Percentiles rank a stretch among this genome's conserved stretches.
Conservation (phyloP, 1,140 invertebrate species). For the Diachasmimorpha longicaudata region DNA sequence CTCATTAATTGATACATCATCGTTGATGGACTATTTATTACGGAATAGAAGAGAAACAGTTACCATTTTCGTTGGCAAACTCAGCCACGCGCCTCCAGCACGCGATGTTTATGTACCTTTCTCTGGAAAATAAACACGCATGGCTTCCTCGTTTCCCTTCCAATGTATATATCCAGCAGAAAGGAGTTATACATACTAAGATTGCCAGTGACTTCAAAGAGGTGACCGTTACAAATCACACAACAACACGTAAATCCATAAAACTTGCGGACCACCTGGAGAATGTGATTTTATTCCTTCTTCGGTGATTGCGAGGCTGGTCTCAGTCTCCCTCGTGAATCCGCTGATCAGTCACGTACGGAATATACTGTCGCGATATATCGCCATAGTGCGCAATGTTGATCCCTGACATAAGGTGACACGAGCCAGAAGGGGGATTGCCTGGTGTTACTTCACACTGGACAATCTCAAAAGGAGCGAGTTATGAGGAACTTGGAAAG, state of each 20-base stretch:
- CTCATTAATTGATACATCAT: neutral
- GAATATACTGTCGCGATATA: neutral
- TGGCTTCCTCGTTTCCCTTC: conserved; percentile 1
- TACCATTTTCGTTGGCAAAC: neutral
- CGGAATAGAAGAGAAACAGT: neutral
- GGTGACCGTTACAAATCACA: conserved; percentile 40
- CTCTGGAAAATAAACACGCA: neutral
- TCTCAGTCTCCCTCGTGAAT: neutral
- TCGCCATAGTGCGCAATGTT: neutral
- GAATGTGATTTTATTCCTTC: conserved; percentile 43
- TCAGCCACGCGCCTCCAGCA: neutral
- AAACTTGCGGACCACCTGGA: conserved; percentile 17
- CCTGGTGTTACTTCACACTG: conserved; percentile 41
- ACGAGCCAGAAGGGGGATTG: conserved; percentile 1
- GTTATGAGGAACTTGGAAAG: conserved; percentile 55
- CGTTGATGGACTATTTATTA: neutral
- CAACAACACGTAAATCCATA: conserved; percentile 21
- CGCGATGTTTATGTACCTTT: neutral
- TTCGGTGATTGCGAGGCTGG: conserved; percentile 29
- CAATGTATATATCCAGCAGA: neutral
- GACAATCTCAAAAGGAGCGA: conserved; percentile 50
- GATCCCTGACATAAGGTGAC: conserved; percentile 45
- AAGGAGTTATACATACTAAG: neutral
- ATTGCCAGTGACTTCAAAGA: conserved; percentile 27
- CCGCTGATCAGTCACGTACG: conserved; percentile 12